Evolutionary conservation across 2,113 vertebrate genomes (phyloP), one percentile per base, ranked within the genome.

Genomic region (Bufo gargarizans): DNA sequence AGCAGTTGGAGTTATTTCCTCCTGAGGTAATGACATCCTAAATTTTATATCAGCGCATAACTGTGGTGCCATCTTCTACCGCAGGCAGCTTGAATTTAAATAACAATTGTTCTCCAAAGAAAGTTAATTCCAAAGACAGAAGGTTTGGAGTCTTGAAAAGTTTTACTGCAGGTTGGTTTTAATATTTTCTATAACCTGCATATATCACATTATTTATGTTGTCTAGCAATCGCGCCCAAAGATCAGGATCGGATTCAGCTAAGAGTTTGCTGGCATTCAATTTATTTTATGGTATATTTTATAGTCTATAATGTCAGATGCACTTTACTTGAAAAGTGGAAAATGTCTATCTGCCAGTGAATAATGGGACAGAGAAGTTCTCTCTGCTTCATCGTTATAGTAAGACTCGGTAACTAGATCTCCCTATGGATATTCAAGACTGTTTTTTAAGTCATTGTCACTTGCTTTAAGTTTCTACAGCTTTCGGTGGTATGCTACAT

Each of bases 11-110:
- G 14, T 7, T 72, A 91, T 90, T 63, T 76, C 82, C 89, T 85
- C 86, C 91, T 89, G 85, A 90, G 92, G 91, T 92, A 86, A 91
- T 91, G 88, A 93, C 91, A 83, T 82, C 50, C 71, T 3, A 67
- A 84, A 93, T 89, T 58, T 50, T 19, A 89, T 87, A 59, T 85
- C 12, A 13, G 59, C 87, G 50, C 84, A 90, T 91, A 86, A 78
- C 65, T 71, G 33, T 20, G 12, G 69, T 76, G 84, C 0, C 6
- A 11, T 22, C 87, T 87, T 86, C 84, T 59, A 89, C 17, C 87
- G 90, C 55, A 83, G 78, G 3, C 1, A 67, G 77, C 61, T 86
- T 53, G 77, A 43, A 49, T 85, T 89, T 90, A 92, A 88, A 78
- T 83, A 85, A 61, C 77, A 90, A 87, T 89, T 61, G 14, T 33